Base-by-base conservation (phyloP, 2,888 invertebrate species). In the Ichneumon xanthorius region DNA sequence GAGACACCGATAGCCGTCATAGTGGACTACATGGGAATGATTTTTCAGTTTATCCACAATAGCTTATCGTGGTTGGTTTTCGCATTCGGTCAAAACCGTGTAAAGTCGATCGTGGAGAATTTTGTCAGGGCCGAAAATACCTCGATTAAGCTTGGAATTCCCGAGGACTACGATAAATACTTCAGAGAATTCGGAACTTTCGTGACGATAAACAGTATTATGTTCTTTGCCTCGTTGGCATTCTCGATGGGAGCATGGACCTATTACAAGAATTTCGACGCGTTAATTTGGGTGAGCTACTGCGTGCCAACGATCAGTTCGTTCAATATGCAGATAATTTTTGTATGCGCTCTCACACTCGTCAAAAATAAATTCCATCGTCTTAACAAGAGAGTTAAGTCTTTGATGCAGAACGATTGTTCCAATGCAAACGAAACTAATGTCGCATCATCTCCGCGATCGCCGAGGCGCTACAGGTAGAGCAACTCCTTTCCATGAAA, bases 331-430 rank as follows among this genome's bases (percentile, higher is more conserved):
- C 22, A 40, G 2, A 50, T 63, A 0, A n/a, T 82, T 7, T 82
- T 82, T 11, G n/a, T 63, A 16, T 61, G 70, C 45, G 14, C 45
- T 45, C 16, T 82, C 53, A 11, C 4, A 1, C 14, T 82, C 0
- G 63, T 76, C 4, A 65, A 37, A 63, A n/a, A n/a, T 30, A 71
- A 71, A 65, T 77, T 82, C 77, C 45, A 40, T 16, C 70, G 71
- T 2, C 82, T 82, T 0, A 82, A 77, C 22, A 71, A 82, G 9
- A 65, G 65, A 65, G 70, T 77, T 0, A 16, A 16, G 37, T 37
- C 16, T 4, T 45, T 50, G 7, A 71, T 71, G n/a, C 5, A 40
- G 7, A 63, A 58, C 6, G 40, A 68, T 45, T 7, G 40, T 45
- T 30, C 33, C 1, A 4, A 33, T 19, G 19, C n/a, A 1, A 50